phyloP scores from a whole-genome alignment of 2,888 invertebrate genomes.

The Cybosia mesomella region DNA sequence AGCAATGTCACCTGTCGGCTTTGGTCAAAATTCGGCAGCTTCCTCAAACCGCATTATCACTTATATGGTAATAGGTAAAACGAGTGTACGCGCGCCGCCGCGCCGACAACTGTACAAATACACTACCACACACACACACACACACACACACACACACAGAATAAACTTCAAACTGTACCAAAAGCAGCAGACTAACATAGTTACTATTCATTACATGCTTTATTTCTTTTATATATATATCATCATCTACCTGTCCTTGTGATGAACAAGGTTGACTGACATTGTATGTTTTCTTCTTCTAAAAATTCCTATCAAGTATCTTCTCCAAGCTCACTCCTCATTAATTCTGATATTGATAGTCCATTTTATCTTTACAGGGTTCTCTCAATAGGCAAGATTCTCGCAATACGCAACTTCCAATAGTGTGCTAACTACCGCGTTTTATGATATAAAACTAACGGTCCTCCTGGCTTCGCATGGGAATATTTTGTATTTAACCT shows the following conservation, averaged over 20 bases:
- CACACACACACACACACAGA: slow-evolving; percentile 18
- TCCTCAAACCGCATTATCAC: slow-evolving; percentile 76
- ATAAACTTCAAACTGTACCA: slow-evolving; percentile 67
- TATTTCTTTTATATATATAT: slow-evolving; percentile 3
- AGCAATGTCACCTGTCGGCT: slow-evolving; percentile 71
- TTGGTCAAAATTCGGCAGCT: slow-evolving; percentile 76
- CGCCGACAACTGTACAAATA: slow-evolving; percentile 72
- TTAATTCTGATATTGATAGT: too few relatives aligned
- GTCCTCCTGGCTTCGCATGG: too few relatives aligned
- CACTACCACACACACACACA: slow-evolving; percentile 26
- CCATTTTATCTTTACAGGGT: too few relatives aligned
- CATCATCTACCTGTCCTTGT: not conserved
- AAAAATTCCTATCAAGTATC: too few relatives aligned
- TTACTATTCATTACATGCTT: slow-evolving; percentile 18
- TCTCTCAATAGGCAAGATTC: too few relatives aligned
- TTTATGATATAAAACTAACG: too few relatives aligned
- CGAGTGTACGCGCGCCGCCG: slow-evolving; percentile 69
- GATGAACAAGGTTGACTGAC: too few relatives aligned
- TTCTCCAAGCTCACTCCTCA: too few relatives aligned
- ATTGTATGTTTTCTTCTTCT: not conserved
- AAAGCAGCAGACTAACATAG: slow-evolving; percentile 27
- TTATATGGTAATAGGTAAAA: slow-evolving; percentile 71
- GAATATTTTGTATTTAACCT: too few relatives aligned
- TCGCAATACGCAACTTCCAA: too few relatives aligned
- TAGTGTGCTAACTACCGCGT: too few relatives aligned